Evolutionary conservation across 1,140 invertebrate species (phyloP).

Genomic region (Diuraphis noxia): DNA sequence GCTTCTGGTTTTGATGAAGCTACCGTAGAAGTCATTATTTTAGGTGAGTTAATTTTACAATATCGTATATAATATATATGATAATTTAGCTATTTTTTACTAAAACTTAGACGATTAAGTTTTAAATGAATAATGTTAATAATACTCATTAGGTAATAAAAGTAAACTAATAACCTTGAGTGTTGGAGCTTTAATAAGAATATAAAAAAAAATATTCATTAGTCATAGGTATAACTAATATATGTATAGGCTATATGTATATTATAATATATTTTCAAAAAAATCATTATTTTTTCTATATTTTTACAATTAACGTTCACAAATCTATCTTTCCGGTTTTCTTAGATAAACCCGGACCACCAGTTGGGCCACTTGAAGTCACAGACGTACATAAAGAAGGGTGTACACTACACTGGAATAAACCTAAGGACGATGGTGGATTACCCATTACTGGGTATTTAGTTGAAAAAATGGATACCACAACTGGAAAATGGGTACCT

Average conservation of each 20-base stretch:
- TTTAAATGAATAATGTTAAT: not conserved
- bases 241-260: not conserved
- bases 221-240: not conserved
- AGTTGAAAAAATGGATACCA: constrained; percentile 89
- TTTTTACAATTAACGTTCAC: not conserved
- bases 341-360: constrained; percentile 88
- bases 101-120: not conserved
- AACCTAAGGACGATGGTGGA: constrained; percentile 93
- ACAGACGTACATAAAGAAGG: constrained; percentile 92
- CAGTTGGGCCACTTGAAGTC: constrained; percentile 92
- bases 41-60: constrained; percentile 65
- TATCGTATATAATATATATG: not conserved
- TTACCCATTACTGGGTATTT: constrained; percentile 86
- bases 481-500: constrained; percentile 85
- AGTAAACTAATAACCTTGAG: too few relatives aligned
- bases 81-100: not conserved
- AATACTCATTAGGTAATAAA: too few relatives aligned
- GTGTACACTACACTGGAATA: constrained; percentile 93
- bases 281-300: not conserved
- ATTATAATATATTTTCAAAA: not conserved
- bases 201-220: too few relatives aligned
- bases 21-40: constrained; percentile 89
- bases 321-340: not conserved
- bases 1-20: constrained; percentile 91
- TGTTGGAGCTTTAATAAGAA: too few relatives aligned